These are phyloP conservation scores for Sinocyclocheilus rhinocerous DNA, from an alignment of 2,113 vertebrate species.

Conservation along the genomic window DNA sequence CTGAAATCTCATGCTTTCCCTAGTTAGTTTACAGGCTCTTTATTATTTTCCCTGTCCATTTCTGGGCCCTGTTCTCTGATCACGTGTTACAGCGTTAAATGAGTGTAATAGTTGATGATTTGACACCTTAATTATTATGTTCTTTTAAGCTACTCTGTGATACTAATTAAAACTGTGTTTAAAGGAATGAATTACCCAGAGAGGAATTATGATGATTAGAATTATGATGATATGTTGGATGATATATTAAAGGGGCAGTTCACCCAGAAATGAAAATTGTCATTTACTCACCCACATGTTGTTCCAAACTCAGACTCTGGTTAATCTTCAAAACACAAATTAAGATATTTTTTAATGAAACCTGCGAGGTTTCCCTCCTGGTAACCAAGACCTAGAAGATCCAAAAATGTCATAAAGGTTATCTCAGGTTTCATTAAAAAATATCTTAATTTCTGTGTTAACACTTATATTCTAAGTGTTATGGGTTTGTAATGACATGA, in stretches of 20 bases:
- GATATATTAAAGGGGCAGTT: background rate
- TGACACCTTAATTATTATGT: background rate
- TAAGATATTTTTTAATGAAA: background rate
- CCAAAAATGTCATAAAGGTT: background rate
- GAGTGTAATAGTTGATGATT: background rate
- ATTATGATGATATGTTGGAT: background rate
- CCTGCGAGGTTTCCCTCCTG: background rate
- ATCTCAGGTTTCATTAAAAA: background rate
- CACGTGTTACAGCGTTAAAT: background rate
- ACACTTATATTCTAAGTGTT: background rate
- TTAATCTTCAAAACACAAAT: background rate
- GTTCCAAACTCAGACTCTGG: background rate
- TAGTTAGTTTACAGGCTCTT: background rate
- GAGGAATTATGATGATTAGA: background rate
- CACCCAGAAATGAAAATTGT: background rate
- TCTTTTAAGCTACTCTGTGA: background rate
- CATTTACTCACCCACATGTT: background rate
- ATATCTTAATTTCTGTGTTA: background rate
- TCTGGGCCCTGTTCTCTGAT: background rate
- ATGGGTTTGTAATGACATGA: background rate
- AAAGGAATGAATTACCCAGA: background rate
- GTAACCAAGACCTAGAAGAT: background rate
- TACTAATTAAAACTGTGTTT: background rate
- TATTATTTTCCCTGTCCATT: background rate
- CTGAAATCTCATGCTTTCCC: background rate